Percentiles rank a stretch among this genome's conserved stretches.
Conservation (phyloP, 2,888 invertebrate genomes). For the Spodoptera exigua region DNA sequence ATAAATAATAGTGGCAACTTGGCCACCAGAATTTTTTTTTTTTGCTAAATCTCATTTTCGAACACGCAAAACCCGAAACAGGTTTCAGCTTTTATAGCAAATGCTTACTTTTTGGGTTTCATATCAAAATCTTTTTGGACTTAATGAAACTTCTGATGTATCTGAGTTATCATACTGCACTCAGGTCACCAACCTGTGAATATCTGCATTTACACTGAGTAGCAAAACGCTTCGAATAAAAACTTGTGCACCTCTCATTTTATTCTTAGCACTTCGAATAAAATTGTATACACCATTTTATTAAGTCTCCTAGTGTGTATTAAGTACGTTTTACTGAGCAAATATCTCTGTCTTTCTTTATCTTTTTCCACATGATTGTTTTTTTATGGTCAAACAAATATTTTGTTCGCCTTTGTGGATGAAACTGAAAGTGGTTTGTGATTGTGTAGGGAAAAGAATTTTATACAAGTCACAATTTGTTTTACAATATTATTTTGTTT, state of each 20-base stretch:
- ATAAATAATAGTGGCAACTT: no score
- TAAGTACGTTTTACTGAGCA: conserved; percentile 26
- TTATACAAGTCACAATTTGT: no score
- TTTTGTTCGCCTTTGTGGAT: conserved; percentile 4
- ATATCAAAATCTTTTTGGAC: conserved; percentile 1
- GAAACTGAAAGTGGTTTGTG: conserved; percentile 5
- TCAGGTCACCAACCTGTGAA: conserved; percentile 50
- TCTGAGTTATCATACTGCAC: conserved; percentile 22
- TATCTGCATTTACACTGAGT: conserved; percentile 56
- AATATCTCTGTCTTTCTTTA: conserved; percentile 34
- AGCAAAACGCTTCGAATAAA: conserved; percentile 53
- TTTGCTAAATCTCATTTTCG: no score
- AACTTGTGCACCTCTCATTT: conserved; percentile 48
- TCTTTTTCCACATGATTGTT: conserved; percentile 26
- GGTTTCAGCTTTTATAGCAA: no score
- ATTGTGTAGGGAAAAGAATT: not conserved
- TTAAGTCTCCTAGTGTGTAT: conserved; percentile 36
- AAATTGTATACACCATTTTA: conserved; percentile 48
- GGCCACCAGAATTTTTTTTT: no score
- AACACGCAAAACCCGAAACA: no score
- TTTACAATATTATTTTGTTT: no score
- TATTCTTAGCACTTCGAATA: conserved; percentile 46
- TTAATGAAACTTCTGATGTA: conserved; percentile 33
- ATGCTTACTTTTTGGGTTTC: not conserved
- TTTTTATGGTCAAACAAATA: conserved; percentile 4